A percentile compares a stretch with the other conserved stretches of the same genome.
phyloP scores from a whole-genome alignment of 2,888 invertebrate genomes.

The Synanthedon vespiformis region DNA sequence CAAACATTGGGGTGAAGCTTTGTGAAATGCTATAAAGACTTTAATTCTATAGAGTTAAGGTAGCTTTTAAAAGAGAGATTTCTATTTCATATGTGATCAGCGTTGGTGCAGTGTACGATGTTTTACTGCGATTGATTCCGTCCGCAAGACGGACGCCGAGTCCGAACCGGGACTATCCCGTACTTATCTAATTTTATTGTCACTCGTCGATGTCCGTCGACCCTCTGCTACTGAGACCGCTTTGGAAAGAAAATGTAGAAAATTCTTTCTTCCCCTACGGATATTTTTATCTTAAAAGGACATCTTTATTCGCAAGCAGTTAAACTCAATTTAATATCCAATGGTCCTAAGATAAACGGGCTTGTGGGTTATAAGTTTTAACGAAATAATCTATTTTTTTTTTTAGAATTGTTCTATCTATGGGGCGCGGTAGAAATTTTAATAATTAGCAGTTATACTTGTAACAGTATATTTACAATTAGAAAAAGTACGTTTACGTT shows the following conservation, averaged over 20 bases:
- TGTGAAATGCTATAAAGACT: not conserved
- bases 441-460: no score
- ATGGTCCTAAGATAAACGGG: slow-evolving; percentile 39
- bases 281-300: slow-evolving; percentile 55
- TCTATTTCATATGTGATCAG: not conserved
- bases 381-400: not conserved
- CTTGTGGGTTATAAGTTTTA: slow-evolving; percentile 4
- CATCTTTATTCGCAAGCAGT: slow-evolving; percentile 60
- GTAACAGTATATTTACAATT: no score
- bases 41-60: not conserved
- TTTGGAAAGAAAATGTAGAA: slow-evolving; percentile 38
- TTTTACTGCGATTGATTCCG: slow-evolving; percentile 68
- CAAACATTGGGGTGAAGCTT: slow-evolving; percentile 10
- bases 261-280: slow-evolving; percentile 42
- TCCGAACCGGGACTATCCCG: slow-evolving; percentile 48
- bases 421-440: no score
- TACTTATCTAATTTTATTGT: slow-evolving; percentile 71
- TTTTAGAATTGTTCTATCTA: no score
- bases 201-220: slow-evolving; percentile 43
- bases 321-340: slow-evolving; percentile 56
- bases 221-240: slow-evolving; percentile 42
- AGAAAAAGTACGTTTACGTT: no score
- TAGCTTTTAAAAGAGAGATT: not conserved
- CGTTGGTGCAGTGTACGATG: slow-evolving; percentile 8
- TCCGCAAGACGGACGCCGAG: slow-evolving; percentile 52